Evolutionary conservation across 2,797 vertebrate species (phyloP), one percentile per base, ranked within the genome.

Genomic region (Protonibea diacanthus): DNA sequence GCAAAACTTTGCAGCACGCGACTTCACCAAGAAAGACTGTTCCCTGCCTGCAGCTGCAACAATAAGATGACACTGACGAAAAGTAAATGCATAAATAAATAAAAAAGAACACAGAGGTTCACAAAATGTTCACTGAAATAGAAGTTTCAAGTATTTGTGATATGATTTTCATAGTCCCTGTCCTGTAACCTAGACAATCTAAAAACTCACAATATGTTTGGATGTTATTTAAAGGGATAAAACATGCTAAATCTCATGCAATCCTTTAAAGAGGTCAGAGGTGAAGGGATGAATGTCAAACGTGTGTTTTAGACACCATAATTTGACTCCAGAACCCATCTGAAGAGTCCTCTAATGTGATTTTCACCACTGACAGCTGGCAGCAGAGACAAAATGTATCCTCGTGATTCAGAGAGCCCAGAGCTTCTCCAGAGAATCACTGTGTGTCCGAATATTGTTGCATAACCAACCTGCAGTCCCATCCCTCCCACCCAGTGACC

Each of bases 401-500:
- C 6, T 53, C 66, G 33, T 38, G 33, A 38, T 9, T 8, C 33
- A 38, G 33, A 38, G 33, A 9, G 33, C 8, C 8, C 8, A 38
- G 33, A 38, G 29, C 6, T 33, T 33, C 29, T 33, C 29, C 1
- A 33, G 33, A 38, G 33, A 38, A 9, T 38, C 33, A 38, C 33
- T 38, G 8, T 33, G 33, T 38, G 17, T 38, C 18, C 17, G 23
- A 58, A 80, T 40, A 18, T 17, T 14, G 52, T 71, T 81, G 63
- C 64, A 66, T 62, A 86, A 87, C 38, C 49, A 21, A 27, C 18
- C 64, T 56, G 49, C 71, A 68, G 7, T 20, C n/a, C 55, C 9
- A 23, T 48, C 55, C 18, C 42, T 2, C 3, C 64, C 74, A 65
- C 57, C 33, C 71, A 48, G 56, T 38, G 61, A n/a, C 14, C 33